A percentile compares a stretch with the other conserved stretches of the same genome.
These are phyloP conservation scores for Thomomys bottae DNA, from an alignment of 2,113 vertebrate genomes.

Conservation along the genomic window DNA sequence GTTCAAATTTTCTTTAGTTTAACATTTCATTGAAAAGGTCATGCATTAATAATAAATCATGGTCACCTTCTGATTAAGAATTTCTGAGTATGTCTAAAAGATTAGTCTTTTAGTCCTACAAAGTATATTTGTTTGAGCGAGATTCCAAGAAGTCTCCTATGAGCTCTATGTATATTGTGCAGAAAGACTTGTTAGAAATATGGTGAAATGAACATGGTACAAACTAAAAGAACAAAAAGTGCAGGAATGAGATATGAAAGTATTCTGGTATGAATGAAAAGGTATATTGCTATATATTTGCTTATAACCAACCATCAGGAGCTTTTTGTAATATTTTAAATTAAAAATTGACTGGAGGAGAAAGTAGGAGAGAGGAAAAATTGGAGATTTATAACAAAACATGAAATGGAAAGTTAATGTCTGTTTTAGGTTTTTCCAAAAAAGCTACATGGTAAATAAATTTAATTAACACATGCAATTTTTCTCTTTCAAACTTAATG, in stretches of 20 bases:
- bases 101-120: neutral
- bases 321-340: slow-evolving; percentile 15
- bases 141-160: neutral
- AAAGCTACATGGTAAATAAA: neutral
- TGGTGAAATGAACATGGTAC: neutral
- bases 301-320: neutral
- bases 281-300: neutral
- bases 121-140: neutral
- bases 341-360: neutral
- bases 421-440: neutral
- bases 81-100: neutral
- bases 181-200: too few relatives aligned
- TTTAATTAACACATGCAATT: neutral
- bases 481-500: neutral
- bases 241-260: too few relatives aligned
- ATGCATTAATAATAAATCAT: neutral
- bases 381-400: neutral
- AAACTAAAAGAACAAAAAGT: neutral
- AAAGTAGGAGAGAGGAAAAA: neutral
- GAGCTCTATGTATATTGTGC: rapidly evolving
- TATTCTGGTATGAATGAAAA: neutral
- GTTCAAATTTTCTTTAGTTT: neutral
- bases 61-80: slow-evolving; percentile 6
- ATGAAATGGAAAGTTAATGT: neutral
- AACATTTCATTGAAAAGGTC: neutral